These are phyloP conservation scores for Lepidochrysops patricia DNA, from an alignment of 2,888 invertebrate genomes.

Conservation along the genomic window DNA sequence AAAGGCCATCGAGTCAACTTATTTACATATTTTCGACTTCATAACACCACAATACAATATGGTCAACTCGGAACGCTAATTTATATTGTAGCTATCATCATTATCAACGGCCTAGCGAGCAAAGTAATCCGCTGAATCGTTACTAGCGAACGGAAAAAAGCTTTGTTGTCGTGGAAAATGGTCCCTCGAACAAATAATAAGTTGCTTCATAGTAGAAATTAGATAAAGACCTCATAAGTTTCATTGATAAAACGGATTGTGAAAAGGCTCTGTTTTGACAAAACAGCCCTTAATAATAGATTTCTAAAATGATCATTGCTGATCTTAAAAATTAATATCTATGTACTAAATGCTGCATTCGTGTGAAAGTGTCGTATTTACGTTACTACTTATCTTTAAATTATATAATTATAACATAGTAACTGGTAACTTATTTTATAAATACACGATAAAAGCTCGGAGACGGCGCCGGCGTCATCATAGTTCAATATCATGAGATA, in stretches of 20 bases:
- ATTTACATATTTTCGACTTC: neutral
- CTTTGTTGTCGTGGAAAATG: too few relatives aligned
- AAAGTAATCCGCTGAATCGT: too few relatives aligned
- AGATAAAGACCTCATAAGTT: too few relatives aligned
- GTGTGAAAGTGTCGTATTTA: neutral
- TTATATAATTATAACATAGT: neutral
- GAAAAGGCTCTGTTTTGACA: too few relatives aligned
- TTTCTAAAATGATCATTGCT: too few relatives aligned
- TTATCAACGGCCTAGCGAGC: neutral
- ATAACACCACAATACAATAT: neutral
- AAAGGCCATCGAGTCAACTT: neutral
- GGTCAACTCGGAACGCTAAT: neutral
- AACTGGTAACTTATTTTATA: neutral
- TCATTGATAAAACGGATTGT: too few relatives aligned
- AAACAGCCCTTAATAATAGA: too few relatives aligned
- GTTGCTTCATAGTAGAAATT: too few relatives aligned
- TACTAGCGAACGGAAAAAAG: neutral
- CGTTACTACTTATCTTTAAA: neutral
- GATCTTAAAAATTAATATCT: too few relatives aligned
- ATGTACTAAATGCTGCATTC: neutral
- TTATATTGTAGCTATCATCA: neutral
- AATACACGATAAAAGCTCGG: neutral
- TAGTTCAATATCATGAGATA: neutral
- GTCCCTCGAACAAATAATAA: too few relatives aligned
- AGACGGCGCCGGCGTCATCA: neutral